These are phyloP conservation scores for Euborellia annulipes DNA, from an alignment of 1,140 invertebrate genomes.

Conservation along the genomic window DNA sequence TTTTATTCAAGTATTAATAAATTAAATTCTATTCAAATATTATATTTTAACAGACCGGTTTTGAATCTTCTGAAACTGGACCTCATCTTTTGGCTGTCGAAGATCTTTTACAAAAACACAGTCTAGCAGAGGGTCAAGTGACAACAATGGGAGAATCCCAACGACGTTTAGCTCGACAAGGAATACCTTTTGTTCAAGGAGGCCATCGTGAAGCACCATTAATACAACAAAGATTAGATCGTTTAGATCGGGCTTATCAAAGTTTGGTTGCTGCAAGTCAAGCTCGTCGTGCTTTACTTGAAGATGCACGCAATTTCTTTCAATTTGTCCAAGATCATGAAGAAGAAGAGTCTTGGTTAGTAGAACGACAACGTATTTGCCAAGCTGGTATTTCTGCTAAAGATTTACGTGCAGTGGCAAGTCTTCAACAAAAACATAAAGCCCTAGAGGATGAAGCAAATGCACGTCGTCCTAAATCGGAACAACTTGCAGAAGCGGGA, in stretches of 20 bases:
- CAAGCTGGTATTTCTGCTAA: conserved; percentile 80
- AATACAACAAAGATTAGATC: conserved; percentile 49
- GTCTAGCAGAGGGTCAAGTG: conserved; percentile 77
- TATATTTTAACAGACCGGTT: too few relatives aligned
- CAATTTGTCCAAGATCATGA: conserved; percentile 91
- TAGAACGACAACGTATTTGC: conserved; percentile 84
- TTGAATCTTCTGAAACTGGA: conserved; percentile 64
- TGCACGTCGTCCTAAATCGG: conserved; percentile 59
- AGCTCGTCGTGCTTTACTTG: conserved; percentile 61
- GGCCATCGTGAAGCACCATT: conserved; percentile 43
- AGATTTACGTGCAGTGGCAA: conserved; percentile 76
- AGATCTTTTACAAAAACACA: conserved; percentile 84
- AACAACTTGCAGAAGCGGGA: conserved; percentile 57
- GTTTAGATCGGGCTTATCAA: conserved; percentile 49
- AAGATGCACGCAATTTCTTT: conserved; percentile 84
- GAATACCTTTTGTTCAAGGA: conserved; percentile 32
- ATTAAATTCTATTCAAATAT: too few relatives aligned
- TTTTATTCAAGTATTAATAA: too few relatives aligned
- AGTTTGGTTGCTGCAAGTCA: conserved; percentile 54
- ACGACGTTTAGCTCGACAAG: conserved; percentile 54
- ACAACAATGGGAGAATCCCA: conserved; percentile 71
- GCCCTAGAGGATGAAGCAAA: conserved; percentile 81
- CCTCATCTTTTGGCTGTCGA: conserved; percentile 86
- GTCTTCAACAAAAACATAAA: conserved; percentile 89
- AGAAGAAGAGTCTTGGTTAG: conserved; percentile 84